These are phyloP conservation scores for Epinephelus lanceolatus DNA, from an alignment of 2,113 vertebrate species.

Conservation along the genomic window DNA sequence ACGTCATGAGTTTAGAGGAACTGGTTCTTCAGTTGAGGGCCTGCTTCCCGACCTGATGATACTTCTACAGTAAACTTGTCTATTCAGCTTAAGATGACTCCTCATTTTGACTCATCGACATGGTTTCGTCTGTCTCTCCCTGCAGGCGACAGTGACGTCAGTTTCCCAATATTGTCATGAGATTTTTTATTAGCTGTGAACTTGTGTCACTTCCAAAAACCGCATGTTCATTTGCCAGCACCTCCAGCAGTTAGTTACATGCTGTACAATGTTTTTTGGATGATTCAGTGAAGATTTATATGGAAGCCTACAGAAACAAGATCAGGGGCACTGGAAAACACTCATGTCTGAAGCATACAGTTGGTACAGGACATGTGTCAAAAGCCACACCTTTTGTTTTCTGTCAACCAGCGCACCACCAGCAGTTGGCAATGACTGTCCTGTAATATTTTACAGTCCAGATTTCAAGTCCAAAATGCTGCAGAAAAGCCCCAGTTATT, in stretches of 20 bases:
- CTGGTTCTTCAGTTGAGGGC: background rate
- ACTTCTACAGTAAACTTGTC: background rate
- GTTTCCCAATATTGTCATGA: background rate
- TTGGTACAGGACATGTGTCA: background rate
- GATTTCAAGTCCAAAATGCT: background rate
- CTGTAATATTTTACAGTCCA: background rate
- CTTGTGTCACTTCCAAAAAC: background rate
- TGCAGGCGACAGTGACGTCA: constrained; percentile 34
- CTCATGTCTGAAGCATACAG: background rate
- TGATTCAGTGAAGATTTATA: background rate
- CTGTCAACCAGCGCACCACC: background rate
- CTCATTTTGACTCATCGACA: constrained; percentile 42
- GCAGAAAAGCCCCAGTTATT: background rate
- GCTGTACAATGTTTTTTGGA: background rate
- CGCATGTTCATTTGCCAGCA: background rate
- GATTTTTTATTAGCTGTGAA: background rate
- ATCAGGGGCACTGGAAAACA: background rate
- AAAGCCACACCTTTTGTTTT: background rate
- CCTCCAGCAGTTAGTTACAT: background rate
- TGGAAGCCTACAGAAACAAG: background rate
- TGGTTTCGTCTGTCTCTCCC: constrained; percentile 27
- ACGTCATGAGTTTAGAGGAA: background rate
- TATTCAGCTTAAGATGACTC: constrained; percentile 9
- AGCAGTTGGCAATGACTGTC: background rate
- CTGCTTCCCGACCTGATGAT: constrained; percentile 12